Conservation (phyloP, 2,797 vertebrate species). For the Acropternis orthonyx region DNA sequence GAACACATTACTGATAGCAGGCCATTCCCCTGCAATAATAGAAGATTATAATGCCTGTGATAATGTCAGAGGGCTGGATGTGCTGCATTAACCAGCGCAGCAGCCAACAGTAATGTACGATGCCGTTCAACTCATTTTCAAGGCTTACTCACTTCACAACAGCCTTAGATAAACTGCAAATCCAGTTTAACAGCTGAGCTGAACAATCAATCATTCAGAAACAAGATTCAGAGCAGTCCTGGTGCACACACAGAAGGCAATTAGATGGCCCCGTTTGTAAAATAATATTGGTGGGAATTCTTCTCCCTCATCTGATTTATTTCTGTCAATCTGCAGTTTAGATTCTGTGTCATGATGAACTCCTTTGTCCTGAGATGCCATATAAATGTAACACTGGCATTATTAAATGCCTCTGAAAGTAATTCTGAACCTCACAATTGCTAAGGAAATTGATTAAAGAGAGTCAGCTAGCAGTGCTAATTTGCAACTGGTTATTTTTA, state of each 20-base stretch:
- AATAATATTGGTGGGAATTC: conserved; percentile 70
- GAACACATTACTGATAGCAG: conserved; percentile 9
- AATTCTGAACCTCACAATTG: conserved; percentile 46
- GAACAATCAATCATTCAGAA: conserved; percentile 65
- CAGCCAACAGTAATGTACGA: not conserved
- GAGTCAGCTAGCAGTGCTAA: conserved; percentile 45
- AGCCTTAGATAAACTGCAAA: conserved; percentile 52
- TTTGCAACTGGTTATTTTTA: conserved; percentile 68
- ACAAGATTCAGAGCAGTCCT: conserved; percentile 57
- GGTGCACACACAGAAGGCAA: conserved; percentile 61
- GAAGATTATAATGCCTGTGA: conserved; percentile 12
- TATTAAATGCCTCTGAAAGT: conserved; percentile 63
- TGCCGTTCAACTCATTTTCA: not conserved
- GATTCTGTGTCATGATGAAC: conserved; percentile 62
- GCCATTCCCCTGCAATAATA: conserved; percentile 17
- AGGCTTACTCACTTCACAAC: conserved; percentile 22
- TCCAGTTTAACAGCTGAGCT: conserved; percentile 52
- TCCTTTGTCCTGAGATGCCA: conserved; percentile 57
- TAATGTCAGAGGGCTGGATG: conserved; percentile 12
- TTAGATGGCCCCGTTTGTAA: conserved; percentile 62
- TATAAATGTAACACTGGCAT: conserved; percentile 36
- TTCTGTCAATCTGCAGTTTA: conserved; percentile 65
- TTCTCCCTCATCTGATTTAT: conserved; percentile 67
- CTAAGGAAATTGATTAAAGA: conserved; percentile 63
- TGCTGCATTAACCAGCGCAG: not conserved